Conservation (phyloP, 2,113 vertebrate genomes). For the Chaetops frenatus region DNA sequence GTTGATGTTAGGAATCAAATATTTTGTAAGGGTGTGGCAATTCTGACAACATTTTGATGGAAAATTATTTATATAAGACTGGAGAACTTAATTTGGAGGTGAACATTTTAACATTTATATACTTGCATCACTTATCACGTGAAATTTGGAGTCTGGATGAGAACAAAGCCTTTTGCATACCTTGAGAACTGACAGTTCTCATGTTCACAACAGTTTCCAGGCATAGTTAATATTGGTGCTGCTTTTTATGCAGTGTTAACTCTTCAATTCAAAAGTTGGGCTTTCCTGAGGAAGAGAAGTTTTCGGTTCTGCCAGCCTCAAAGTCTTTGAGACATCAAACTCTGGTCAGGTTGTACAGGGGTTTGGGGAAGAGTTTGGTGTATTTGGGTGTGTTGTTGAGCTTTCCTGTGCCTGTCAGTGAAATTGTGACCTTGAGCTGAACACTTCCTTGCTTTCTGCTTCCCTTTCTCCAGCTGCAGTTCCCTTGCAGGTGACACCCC, state of each 20-base stretch:
- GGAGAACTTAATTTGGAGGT: neutral
- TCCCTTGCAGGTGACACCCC: conserved; percentile 20
- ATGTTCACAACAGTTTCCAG: neutral
- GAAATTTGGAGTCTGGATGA: neutral
- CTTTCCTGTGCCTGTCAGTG: neutral
- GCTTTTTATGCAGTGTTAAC: neutral
- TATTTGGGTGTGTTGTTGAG: neutral
- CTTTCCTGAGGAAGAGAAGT: neutral
- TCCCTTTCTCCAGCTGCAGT: conserved; percentile 17
- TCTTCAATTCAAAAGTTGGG: neutral
- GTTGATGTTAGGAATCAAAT: neutral
- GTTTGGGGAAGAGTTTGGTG: neutral
- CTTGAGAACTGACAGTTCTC: neutral
- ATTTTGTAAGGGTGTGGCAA: neutral
- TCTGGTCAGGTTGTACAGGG: neutral
- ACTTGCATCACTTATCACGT: neutral
- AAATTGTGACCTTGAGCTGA: conserved; percentile 33
- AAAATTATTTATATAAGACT: neutral
- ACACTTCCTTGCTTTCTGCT: neutral
- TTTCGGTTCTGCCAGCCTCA: fast-evolving
- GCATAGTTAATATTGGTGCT: neutral
- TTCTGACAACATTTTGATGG: neutral
- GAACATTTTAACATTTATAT: neutral
- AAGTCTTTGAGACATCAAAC: neutral
- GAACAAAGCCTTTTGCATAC: neutral